Conservation (phyloP, 37 sponge, comb jelly and placozoan genomes). For the Theonella swinhoei region DNA sequence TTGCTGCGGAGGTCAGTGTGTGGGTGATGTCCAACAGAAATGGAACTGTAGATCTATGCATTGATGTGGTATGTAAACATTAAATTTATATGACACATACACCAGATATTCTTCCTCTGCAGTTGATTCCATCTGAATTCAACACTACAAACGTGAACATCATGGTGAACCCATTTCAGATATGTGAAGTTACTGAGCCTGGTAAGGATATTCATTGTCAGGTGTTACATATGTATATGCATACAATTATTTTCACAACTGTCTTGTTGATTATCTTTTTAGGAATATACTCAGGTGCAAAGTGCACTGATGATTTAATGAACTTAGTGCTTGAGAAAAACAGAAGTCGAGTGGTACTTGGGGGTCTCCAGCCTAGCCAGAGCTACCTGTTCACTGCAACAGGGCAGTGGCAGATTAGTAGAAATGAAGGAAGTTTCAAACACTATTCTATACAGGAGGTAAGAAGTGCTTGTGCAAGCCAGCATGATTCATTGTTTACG, state of each 20-base stretch:
- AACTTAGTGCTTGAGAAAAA: background rate
- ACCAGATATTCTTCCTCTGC: no score
- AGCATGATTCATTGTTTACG: no score
- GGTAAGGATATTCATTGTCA: no score
- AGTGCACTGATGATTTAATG: background rate
- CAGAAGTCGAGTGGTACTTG: background rate
- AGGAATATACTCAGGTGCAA: background rate
- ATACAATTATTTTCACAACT: background rate
- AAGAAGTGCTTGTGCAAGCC: no score
- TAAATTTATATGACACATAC: background rate
- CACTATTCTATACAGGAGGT: background rate
- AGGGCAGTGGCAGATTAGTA: no score
- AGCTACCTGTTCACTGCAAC: background rate
- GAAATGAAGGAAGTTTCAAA: background rate
- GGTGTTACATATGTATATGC: background rate
- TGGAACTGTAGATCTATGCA: background rate
- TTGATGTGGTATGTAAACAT: background rate
- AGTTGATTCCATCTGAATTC: background rate
- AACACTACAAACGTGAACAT: background rate
- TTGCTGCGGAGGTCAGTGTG: background rate
- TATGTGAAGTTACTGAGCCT: background rate
- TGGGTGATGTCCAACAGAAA: background rate
- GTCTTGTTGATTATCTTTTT: background rate
- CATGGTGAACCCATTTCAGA: background rate
- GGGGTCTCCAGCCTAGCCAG: background rate